A percentile compares a stretch with the other conserved stretches of the same genome.
Evolutionary conservation across 2,888 invertebrate species (phyloP).

Genomic region (Pelosia muscerda): DNA sequence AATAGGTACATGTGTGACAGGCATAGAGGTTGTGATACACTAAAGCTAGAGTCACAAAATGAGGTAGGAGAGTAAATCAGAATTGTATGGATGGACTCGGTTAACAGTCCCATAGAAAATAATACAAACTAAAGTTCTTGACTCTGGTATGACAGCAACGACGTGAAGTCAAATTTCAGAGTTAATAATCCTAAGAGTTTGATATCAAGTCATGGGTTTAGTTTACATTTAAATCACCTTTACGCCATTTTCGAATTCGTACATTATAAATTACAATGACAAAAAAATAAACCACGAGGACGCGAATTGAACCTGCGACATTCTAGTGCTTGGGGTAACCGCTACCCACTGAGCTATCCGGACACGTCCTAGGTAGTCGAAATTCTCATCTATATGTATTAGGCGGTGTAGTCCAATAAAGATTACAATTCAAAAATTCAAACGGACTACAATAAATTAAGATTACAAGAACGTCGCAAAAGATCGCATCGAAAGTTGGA

Average conservation of each 20-base stretch:
- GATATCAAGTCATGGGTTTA: conserved; percentile 45
- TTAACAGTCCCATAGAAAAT: conserved; percentile 54
- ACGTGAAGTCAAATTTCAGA: conserved; percentile 15
- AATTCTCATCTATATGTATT: neutral
- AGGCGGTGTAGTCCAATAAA: neutral
- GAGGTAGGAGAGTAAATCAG: conserved; percentile 82
- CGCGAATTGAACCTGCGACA: neutral
- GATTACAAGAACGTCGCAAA: neutral
- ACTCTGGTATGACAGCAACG: conserved; percentile 37
- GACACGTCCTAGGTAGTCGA: neutral
- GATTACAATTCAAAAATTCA: neutral
- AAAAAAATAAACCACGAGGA: neutral
- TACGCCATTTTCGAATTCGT: conserved; percentile 18
- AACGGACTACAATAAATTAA: conserved; percentile 38
- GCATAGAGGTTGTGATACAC: conserved; percentile 62
- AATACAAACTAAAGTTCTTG: conserved; percentile 43
- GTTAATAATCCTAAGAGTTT: conserved; percentile 30
- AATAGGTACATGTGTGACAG: conserved; percentile 51
- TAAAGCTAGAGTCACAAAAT: conserved; percentile 78
- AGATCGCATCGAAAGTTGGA: conserved; percentile 25
- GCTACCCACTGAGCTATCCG: neutral
- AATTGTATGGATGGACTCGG: conserved; percentile 68
- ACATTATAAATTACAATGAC: neutral
- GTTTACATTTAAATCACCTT: conserved; percentile 22
- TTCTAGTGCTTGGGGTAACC: neutral